A percentile compares a stretch with the other conserved stretches of the same genome.
Conservation (phyloP, 2,113 vertebrate species). For the Rhabdornis inornatus region DNA sequence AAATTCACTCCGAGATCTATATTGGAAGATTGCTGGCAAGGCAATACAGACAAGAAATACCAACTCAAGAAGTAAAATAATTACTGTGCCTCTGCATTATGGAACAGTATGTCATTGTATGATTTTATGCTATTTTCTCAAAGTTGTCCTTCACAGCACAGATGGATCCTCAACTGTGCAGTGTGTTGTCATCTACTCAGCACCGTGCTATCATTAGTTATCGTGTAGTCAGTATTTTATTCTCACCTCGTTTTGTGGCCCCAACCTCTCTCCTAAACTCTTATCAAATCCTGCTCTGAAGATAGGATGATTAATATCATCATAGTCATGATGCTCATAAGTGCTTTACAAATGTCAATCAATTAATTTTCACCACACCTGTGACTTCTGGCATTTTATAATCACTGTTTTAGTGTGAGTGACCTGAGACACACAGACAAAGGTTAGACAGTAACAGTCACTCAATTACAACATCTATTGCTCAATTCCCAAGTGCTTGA, state of each 20-base stretch:
- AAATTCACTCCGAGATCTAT: not conserved
- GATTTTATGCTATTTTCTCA: constrained; percentile 33
- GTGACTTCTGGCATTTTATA: not conserved
- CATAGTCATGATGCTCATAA: not conserved
- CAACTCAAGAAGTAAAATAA: constrained; percentile 3
- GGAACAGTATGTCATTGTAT: constrained; percentile 4
- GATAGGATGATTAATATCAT: not conserved
- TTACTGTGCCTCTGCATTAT: not conserved
- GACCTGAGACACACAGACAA: not conserved
- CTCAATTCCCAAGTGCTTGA: not conserved
- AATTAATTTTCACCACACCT: not conserved
- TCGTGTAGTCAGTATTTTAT: not conserved
- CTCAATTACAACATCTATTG: not conserved
- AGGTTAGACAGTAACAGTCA: not conserved
- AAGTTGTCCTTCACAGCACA: constrained; percentile 42
- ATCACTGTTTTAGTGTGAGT: not conserved
- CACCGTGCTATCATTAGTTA: constrained; percentile 4
- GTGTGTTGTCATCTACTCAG: not conserved
- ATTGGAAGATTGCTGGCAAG: not conserved
- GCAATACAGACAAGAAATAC: not conserved
- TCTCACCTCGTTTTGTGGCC: not conserved
- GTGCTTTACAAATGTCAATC: not conserved
- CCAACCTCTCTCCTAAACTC: not conserved
- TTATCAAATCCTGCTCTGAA: not conserved
- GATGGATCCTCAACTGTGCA: constrained; percentile 46